phyloP scores from a whole-genome alignment of 2,888 invertebrate species.

The Matsumyia berberina region DNA sequence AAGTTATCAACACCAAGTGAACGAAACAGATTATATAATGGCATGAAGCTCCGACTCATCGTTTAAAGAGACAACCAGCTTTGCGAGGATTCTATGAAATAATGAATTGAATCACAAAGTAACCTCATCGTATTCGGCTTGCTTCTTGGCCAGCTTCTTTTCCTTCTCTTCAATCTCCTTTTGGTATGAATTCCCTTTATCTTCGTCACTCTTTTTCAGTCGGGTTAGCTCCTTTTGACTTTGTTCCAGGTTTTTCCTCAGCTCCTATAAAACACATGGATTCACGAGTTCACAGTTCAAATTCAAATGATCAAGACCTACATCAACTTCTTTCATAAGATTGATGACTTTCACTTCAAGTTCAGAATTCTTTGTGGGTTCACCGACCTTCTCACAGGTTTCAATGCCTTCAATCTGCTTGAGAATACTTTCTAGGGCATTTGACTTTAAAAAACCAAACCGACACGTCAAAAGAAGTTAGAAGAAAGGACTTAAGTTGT shows the following conservation, averaged over 20 bases:
- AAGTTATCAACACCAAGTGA: too few species aligned
- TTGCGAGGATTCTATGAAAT: too few species aligned
- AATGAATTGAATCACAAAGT: too few species aligned
- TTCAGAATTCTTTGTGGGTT: not conserved
- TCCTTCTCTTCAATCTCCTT: conserved; percentile 46
- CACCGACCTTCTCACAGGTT: not conserved
- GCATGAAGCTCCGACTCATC: too few species aligned
- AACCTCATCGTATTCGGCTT: conserved; percentile 50
- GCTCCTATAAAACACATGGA: conserved; percentile 5
- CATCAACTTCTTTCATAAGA: conserved; percentile 42
- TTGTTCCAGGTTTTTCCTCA: conserved; percentile 4
- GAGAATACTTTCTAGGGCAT: conserved; percentile 18
- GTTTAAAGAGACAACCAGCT: too few species aligned
- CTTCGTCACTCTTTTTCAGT: conserved; percentile 30
- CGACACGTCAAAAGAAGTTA: not conserved
- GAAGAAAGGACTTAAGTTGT: too few species aligned
- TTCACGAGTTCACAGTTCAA: too few species aligned
- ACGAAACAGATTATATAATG: too few species aligned
- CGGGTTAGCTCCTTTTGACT: conserved; percentile 20
- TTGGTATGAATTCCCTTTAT: not conserved
- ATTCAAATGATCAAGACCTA: not conserved
- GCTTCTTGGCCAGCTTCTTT: not conserved
- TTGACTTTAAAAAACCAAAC: not conserved
- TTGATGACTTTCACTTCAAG: conserved; percentile 21
- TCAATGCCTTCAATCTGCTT: conserved; percentile 35